phyloP scores from a whole-genome alignment of 1,140 invertebrate genomes.

The Caenorhabditis elegans region DNA sequence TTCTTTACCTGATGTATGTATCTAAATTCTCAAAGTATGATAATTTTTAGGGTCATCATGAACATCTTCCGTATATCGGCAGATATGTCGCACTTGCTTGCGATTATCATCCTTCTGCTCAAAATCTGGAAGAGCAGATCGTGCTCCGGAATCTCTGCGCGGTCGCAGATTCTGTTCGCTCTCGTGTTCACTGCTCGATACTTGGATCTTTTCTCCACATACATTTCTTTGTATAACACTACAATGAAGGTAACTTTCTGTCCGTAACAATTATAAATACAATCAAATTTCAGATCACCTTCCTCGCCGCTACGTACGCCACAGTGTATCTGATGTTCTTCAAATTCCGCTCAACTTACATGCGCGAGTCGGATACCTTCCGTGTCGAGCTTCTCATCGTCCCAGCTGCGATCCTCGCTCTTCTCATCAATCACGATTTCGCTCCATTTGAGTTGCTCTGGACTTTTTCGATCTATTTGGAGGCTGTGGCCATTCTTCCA shows the following conservation, averaged over 20 bases:
- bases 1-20: no score
- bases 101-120: conserved; percentile 87
- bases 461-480: conserved; percentile 81
- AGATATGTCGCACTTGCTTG: conserved; percentile 91
- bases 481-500: conserved; percentile 95
- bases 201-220: conserved; percentile 90
- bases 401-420: conserved; percentile 80
- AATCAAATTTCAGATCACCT: conserved; percentile 73
- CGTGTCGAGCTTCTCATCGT: conserved; percentile 89
- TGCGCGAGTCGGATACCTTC: conserved; percentile 69
- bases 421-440: conserved; percentile 92
- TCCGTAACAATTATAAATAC: not conserved
- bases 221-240: conserved; percentile 92
- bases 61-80: conserved; percentile 93
- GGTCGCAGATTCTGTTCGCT: conserved; percentile 93
- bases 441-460: conserved; percentile 78
- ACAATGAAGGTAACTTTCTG: conserved; percentile 78
- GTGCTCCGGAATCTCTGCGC: conserved; percentile 89
- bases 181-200: conserved; percentile 91
- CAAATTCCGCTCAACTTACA: conserved; percentile 79
- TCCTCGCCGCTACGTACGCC: conserved; percentile 82
- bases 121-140: conserved; percentile 68
- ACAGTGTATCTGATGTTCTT: conserved; percentile 94
- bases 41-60: conserved; percentile 71
- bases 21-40: no score